Percentiles rank a stretch among this genome's conserved stretches.
phyloP scores from a whole-genome alignment of 92 coral and sea anemone genomes.

The Phenganax subtilis region DNA sequence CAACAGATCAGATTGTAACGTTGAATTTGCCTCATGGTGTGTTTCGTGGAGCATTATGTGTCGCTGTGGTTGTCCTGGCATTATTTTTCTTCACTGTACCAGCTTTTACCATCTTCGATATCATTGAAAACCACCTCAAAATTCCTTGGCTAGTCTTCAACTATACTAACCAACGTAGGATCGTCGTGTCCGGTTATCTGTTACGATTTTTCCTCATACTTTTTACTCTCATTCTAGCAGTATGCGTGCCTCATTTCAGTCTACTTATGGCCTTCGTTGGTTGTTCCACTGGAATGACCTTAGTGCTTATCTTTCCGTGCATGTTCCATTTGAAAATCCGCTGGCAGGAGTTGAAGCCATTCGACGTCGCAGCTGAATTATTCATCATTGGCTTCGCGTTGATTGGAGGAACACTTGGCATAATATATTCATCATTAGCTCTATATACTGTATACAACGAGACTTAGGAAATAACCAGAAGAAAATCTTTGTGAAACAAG shows the following conservation, averaged over 20 bases:
- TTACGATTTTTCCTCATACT: slow-evolving; percentile 43
- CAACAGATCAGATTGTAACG: slow-evolving; percentile 51
- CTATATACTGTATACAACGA: slow-evolving; percentile 54
- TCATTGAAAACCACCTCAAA: slow-evolving; percentile 52
- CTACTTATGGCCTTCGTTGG: slow-evolving; percentile 57
- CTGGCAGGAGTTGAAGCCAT: slow-evolving; percentile 25
- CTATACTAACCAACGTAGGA: slow-evolving; percentile 46
- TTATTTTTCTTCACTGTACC: slow-evolving; percentile 57
- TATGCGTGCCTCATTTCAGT: slow-evolving; percentile 55
- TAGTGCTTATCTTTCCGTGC: slow-evolving; percentile 53
- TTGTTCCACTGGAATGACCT: slow-evolving; percentile 52
- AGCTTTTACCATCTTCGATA: slow-evolving; percentile 53
- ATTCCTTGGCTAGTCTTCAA: slow-evolving; percentile 59
- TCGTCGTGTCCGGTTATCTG: slow-evolving; percentile 46
- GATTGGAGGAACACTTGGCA: slow-evolving; percentile 47
- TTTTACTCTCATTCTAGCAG: slow-evolving; percentile 48
- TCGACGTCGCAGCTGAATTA: slow-evolving; percentile 44
- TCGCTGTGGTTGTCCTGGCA: slow-evolving; percentile 49
- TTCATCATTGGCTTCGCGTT: slow-evolving; percentile 50
- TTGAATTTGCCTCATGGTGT: slow-evolving; percentile 52
- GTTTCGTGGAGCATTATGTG: slow-evolving; percentile 46
- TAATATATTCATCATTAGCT: slow-evolving; percentile 48
- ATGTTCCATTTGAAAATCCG: slow-evolving; percentile 50
- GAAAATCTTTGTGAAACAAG: not conserved
- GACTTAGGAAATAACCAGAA: slow-evolving; percentile 8